Percentiles rank a stretch among this genome's conserved stretches.
phyloP scores from a whole-genome alignment of 2,888 invertebrate species.

The Dryobotodes eremita region DNA sequence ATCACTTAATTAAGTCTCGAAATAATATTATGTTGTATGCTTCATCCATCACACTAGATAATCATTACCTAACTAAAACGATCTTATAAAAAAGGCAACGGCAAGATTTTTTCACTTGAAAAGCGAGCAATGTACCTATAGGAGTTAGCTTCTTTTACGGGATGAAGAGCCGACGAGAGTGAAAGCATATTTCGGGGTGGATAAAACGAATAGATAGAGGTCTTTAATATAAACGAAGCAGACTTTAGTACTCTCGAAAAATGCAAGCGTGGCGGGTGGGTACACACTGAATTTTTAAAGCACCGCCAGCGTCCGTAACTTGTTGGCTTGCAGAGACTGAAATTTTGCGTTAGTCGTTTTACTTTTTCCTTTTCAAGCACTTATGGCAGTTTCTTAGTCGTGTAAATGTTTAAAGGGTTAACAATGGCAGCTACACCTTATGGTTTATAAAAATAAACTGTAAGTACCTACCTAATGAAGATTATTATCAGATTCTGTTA shows the following conservation, averaged over 20 bases:
- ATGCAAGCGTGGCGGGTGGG: conserved; percentile 85
- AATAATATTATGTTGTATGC: no score
- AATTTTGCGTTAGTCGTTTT: conserved; percentile 66
- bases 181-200: conserved; percentile 88
- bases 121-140: conserved; percentile 54
- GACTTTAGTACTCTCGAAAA: conserved; percentile 90
- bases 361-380: conserved; percentile 52
- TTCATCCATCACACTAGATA: no score
- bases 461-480: no score
- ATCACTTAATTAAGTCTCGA: no score
- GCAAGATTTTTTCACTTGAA: conserved; percentile 37
- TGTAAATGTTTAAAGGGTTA: conserved; percentile 35
- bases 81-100: conserved; percentile 14
- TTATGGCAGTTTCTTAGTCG: conserved; percentile 48
- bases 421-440: conserved; percentile 1
- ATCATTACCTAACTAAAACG: background rate
- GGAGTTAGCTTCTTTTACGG: conserved; percentile 70
- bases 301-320: conserved; percentile 75
- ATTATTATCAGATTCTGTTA: no score
- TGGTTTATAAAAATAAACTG: conserved; percentile 13
- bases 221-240: conserved; percentile 91
- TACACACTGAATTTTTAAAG: conserved; percentile 88
- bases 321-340: conserved; percentile 67
- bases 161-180: conserved; percentile 85
- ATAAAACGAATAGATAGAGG: conserved; percentile 91